Base-by-base conservation (phyloP, 2,888 invertebrate species). In the Creontiades dilutus region DNA sequence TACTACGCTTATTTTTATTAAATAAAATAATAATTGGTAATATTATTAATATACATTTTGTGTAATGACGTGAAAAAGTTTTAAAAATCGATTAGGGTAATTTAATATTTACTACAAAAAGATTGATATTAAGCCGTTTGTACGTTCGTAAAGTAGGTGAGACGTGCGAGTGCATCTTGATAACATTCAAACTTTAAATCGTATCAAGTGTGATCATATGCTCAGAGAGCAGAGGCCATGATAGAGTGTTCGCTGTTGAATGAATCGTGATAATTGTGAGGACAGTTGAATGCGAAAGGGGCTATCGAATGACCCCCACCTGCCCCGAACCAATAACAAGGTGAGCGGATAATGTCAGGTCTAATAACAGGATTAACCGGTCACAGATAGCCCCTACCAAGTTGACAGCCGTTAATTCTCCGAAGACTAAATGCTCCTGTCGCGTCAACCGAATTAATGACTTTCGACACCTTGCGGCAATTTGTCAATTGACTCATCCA, bases 281-380 rank as follows among this genome's bases (percentile, higher is more conserved):
- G 68, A 23, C 68, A 68, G 68, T 68, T 68, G 68, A 68, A 68
- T 68, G 23, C 68, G 68, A 68, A 68, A 23, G 68, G 37, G 68
- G 68, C 68, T 68, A 68, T 68, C 68, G 68, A 68, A 68, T 68
- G 68, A 68, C 68, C 68, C 23, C 9, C 68, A 68, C 68, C 68
- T 68, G 68, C 23, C 68, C 68, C 23, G 68, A 68, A 11, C 68
- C 68, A 23, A 68, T 68, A 68, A 68, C 68, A 68, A 68, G 68
- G 68, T 68, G 68, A 68, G 68, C 68, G 68, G 68, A 68, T 68
- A 68, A 68, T 68, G 68, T 68, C 68, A 68, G 68, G 68, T 68
- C 68, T 68, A 68, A 68, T 68, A 68, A 68, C 68, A 68, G 68
- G 68, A 68, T 68, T 23, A 68, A 68, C 68, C 68, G 68, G 68